Evolutionary conservation across 2,113 vertebrate genomes (phyloP).

Genomic region (human (Homo sapiens)): GRCh38 chrY:9850501-9851000

Average conservation of each 20-base stretch:
- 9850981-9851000: no score
- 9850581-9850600: no score
- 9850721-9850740: background rate
- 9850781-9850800: background rate
- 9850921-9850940: background rate
- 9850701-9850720: background rate
- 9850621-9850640: no score
- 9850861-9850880: background rate
- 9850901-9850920: background rate
- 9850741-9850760: no score
- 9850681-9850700: background rate
- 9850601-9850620: no score
- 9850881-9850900: background rate
- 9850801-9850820: background rate
- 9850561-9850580: no score
- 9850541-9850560: no score
- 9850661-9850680: no score
- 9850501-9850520: no score
- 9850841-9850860: background rate
- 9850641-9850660: no score
- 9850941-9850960: background rate
- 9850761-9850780: background rate
- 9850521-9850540: no score
- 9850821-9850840: background rate
- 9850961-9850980: background rate